These are phyloP conservation scores for Phlogophora meticulosa DNA, from an alignment of 2,888 invertebrate species.

Conservation along the genomic window DNA sequence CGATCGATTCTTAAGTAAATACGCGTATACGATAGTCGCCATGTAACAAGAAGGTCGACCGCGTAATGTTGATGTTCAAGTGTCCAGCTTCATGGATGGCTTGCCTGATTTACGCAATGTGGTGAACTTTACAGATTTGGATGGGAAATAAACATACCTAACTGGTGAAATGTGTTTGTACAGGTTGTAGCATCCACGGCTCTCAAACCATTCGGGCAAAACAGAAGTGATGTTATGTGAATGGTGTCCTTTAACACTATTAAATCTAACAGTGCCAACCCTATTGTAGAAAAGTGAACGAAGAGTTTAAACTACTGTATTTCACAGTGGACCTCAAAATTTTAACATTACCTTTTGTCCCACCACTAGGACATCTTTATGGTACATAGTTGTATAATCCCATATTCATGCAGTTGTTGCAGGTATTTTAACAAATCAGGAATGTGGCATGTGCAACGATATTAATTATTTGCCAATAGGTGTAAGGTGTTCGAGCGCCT, in stretches of 20 bases:
- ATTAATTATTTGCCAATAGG: conserved; percentile 74
- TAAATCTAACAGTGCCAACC: no score
- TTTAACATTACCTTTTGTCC: no score
- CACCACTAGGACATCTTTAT: no score
- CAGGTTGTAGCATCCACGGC: no score
- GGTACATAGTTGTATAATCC: background rate
- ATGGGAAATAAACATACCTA: no score
- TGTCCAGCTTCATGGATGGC: conserved; percentile 46
- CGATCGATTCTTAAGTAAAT: conserved; percentile 59
- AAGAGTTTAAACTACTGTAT: no score
- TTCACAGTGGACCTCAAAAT: no score
- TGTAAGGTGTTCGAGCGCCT: conserved; percentile 71
- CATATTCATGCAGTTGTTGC: conserved; percentile 37
- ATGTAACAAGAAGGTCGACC: conserved; percentile 58
- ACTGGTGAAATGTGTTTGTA: no score
- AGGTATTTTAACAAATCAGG: conserved; percentile 51
- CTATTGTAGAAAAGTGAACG: no score
- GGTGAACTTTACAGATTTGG: background rate
- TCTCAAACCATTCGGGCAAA: no score
- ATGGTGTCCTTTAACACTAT: no score
- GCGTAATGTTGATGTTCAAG: conserved; percentile 63
- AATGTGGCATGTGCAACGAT: conserved; percentile 56
- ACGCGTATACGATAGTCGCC: conserved; percentile 35
- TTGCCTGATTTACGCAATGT: conserved; percentile 51
- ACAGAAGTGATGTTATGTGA: no score